Evolutionary conservation across 2,888 invertebrate genomes (phyloP).

Genomic region (Pyralis farinalis): DNA sequence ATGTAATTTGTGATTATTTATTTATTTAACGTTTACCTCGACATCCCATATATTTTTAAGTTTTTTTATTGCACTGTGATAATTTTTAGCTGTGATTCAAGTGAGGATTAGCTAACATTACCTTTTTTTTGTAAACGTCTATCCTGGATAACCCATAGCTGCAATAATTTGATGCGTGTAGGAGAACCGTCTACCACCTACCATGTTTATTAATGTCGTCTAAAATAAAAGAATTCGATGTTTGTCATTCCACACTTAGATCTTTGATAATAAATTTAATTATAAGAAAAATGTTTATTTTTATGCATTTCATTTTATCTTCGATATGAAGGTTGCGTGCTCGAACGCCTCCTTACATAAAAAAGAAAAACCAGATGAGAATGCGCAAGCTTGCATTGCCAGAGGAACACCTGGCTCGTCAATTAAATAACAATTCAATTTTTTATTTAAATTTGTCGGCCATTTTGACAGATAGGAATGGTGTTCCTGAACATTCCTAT

Average conservation of each 20-base stretch:
- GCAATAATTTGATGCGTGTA: background rate
- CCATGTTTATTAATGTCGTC: background rate
- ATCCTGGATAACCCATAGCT: background rate
- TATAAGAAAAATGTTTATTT: background rate
- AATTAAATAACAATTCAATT: too few relatives aligned
- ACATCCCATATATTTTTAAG: slow-evolving; percentile 32
- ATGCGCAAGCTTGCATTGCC: too few relatives aligned
- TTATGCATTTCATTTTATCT: too few relatives aligned
- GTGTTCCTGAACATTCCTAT: too few relatives aligned
- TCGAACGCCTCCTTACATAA: too few relatives aligned
- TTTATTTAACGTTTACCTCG: slow-evolving; percentile 37
- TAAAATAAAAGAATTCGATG: background rate
- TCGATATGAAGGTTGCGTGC: too few relatives aligned
- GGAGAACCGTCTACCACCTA: too few relatives aligned
- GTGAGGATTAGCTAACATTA: slow-evolving; percentile 55
- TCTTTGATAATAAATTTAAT: slow-evolving; percentile 8
- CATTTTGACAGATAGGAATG: too few relatives aligned
- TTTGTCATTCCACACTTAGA: slow-evolving; percentile 9
- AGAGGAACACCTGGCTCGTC: too few relatives aligned
- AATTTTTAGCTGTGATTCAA: slow-evolving; percentile 60
- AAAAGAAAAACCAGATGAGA: too few relatives aligned
- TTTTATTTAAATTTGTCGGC: too few relatives aligned
- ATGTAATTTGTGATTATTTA: slow-evolving; percentile 39
- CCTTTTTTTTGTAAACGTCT: background rate
- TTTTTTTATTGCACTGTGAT: slow-evolving; percentile 70